Conservation (phyloP, 2,888 invertebrate species). For the Lasioglossum marginatum region DNA sequence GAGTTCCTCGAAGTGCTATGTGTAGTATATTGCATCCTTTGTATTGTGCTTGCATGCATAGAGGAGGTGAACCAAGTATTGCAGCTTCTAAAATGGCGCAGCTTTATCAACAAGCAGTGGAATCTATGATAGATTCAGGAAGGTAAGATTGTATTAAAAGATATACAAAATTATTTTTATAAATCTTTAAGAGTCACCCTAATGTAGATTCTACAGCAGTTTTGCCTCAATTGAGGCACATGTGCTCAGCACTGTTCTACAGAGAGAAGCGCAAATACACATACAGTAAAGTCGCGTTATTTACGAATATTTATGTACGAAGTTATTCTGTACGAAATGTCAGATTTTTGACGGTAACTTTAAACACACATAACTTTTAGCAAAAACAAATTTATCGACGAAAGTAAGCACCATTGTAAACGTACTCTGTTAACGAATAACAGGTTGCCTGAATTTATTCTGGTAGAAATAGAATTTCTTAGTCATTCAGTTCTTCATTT, state of each 20-base stretch:
- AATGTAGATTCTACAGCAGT: too few species aligned
- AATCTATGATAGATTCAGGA: slow-evolving; percentile 86
- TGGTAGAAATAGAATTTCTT: not conserved
- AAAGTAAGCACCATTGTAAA: not conserved
- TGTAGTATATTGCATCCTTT: slow-evolving; percentile 90
- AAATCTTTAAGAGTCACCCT: not conserved
- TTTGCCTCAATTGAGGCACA: too few species aligned
- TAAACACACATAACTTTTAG: not conserved
- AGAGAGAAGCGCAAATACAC: too few species aligned
- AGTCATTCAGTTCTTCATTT: not conserved
- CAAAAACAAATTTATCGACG: not conserved
- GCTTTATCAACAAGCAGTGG: slow-evolving; percentile 89
- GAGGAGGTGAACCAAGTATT: slow-evolving; percentile 86
- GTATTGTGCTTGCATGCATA: slow-evolving; percentile 91
- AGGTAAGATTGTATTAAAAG: slow-evolving; percentile 76
- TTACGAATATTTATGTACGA: too few species aligned
- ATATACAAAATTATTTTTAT: not conserved
- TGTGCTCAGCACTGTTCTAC: too few species aligned
- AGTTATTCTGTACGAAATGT: not conserved
- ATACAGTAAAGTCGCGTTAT: too few species aligned
- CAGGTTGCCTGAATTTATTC: not conserved
- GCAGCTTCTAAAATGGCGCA: slow-evolving; percentile 87
- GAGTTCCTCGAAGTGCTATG: slow-evolving; percentile 88
- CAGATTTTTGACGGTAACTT: not conserved
- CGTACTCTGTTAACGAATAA: not conserved